A percentile compares a stretch with the other conserved stretches of the same genome.
Evolutionary conservation across 1,140 invertebrate genomes (phyloP).

Genomic region (Dreissena rostriformis): DNA sequence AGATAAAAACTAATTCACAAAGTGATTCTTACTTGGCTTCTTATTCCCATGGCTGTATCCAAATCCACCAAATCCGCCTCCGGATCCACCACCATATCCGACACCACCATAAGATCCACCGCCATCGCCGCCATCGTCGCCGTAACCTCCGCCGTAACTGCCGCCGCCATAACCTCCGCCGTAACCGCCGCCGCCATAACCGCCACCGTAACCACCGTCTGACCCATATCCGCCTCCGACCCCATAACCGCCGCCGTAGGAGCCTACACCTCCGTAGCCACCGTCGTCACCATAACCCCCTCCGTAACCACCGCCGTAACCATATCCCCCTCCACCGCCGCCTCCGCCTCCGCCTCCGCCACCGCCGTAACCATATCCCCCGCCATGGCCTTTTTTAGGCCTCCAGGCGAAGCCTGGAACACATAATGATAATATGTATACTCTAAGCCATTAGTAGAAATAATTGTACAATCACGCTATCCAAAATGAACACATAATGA

Average conservation of each 20-base stretch:
- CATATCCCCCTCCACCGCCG: constrained; percentile 11
- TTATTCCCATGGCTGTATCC: neutral
- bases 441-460: too few relatives aligned
- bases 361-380: too few relatives aligned
- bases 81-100: neutral
- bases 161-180: neutral
- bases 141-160: neutral
- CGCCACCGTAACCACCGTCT: neutral
- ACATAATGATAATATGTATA: too few relatives aligned
- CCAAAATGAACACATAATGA: too few relatives aligned
- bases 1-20: too few relatives aligned
- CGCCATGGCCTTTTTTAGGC: too few relatives aligned
- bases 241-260: neutral
- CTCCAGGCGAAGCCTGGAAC: too few relatives aligned
- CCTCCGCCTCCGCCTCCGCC: too few relatives aligned
- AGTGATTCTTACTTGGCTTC: too few relatives aligned
- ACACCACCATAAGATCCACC: neutral
- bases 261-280: constrained; percentile 1
- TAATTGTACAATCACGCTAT: too few relatives aligned
- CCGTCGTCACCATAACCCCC: constrained; percentile 15
- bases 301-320: neutral
- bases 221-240: neutral
- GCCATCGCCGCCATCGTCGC: neutral
- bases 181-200: neutral
- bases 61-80: neutral